Evolutionary conservation across 2,797 vertebrate genomes (phyloP), one percentile per base, ranked within the genome.

Genomic region (Remorina albescens): DNA sequence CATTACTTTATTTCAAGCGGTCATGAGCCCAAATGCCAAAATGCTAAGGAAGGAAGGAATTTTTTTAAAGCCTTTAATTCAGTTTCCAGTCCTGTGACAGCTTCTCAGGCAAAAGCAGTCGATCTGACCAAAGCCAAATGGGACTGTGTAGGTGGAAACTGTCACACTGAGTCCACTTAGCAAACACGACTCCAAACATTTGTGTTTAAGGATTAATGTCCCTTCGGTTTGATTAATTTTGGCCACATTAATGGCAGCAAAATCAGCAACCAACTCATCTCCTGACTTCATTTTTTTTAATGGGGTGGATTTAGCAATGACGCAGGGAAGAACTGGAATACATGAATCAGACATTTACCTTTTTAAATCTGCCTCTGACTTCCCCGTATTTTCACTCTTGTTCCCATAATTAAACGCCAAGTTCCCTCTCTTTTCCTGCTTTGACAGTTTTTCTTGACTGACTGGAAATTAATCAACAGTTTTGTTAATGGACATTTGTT

Each of bases 31-130:
- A 46, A 46, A n/a, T 21, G n/a, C 44, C 19, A 21, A 47, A 47
- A 21, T 47, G n/a, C n/a, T n/a, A n/a, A n/a, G n/a, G n/a, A n/a
- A n/a, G n/a, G n/a, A n/a, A n/a, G n/a, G n/a, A n/a, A n/a, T n/a
- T n/a, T n/a, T 36, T 56, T 56, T 21, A 36, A 34, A 34, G 26
- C 57, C 39, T 44, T 60, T 60, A 30, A 6, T 60, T 42, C 9
- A 15, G 10, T 44, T 44, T 60, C 15, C 18, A 1, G 6, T 26
- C 25, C 13, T 7, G 42, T 42, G 23, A 23, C 56, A 59, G 56
- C 56, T 42, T 37, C 12, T 57, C 13, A 25, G 36, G 18, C 36
- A 11, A 41, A 58, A 49, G 54, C 12, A 8, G 32, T 37, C 7
- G 9, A 28, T 41, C 56, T 42, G 37, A 9, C 51, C 30, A n/a